These are phyloP conservation scores for Tamias sibiricus DNA, from an alignment of 2,113 vertebrate genomes.

Conservation along the genomic window DNA sequence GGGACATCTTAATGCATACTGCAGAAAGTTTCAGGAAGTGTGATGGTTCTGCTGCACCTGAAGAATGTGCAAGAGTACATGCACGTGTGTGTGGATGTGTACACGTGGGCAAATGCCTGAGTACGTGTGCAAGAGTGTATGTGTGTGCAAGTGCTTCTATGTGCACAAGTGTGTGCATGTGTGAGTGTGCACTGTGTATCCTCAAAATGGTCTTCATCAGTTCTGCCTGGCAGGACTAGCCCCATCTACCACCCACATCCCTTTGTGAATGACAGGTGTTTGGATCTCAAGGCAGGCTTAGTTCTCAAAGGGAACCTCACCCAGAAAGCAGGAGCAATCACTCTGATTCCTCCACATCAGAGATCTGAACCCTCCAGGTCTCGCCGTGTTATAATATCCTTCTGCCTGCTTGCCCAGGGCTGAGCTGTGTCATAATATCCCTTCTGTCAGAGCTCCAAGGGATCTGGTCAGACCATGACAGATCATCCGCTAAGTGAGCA, in stretches of 20 bases:
- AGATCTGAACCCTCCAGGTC: accelerated
- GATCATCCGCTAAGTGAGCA: slow-evolving; percentile 23
- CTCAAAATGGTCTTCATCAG: neutral
- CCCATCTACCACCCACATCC: neutral
- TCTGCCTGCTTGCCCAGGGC: neutral
- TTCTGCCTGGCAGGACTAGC: neutral
- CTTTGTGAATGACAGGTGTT: too few relatives aligned
- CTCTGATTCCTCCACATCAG: accelerated
- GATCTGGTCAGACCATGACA: neutral
- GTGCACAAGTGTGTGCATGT: neutral
- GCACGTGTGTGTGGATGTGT: accelerated
- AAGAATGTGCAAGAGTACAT: too few relatives aligned
- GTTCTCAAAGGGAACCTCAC: neutral
- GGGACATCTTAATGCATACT: neutral
- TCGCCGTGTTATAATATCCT: accelerated
- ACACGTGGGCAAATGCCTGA: too few relatives aligned
- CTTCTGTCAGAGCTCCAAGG: neutral
- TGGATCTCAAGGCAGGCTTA: neutral
- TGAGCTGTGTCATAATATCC: neutral
- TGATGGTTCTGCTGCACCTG: neutral
- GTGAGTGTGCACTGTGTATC: neutral
- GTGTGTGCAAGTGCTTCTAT: too few relatives aligned
- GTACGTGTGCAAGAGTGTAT: neutral
- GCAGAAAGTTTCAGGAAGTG: neutral
- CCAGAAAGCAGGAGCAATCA: neutral